Base-by-base conservation (phyloP, 1,140 invertebrate genomes). In the Drosophila ogumai region DNA sequence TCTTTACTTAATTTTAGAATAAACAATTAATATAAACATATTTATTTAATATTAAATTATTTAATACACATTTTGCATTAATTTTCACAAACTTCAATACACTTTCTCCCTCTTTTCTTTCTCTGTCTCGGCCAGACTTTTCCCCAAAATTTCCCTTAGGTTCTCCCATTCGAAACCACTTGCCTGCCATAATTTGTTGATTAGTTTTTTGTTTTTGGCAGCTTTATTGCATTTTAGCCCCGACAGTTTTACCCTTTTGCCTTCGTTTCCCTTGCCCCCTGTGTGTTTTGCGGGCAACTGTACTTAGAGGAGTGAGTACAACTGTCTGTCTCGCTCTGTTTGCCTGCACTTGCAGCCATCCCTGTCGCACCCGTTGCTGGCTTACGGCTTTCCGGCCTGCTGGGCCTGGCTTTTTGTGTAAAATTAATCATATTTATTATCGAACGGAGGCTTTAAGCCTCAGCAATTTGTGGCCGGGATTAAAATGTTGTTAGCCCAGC, bases 381-480 rank as follows among this genome's bases (percentile, higher is more conserved):
- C 17, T 22, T 22, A 38, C 46, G 28, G 40, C 47, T 69, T 69
- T 67, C 41, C 66, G 64, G 64, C 59, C 31, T 59, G 28, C 50
- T 65, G 19, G 55, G 40, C 34, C 52, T 43, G 63, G 40, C 63
- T 60, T 54, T 60, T 34, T 61, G 25, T 74, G 58, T 73, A 82
- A 82, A 82, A 82, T 87, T 76, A 87, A 87, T 82, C 79, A 87
- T 76, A 87, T 87, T 82, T 82, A 86, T 82, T 88, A 73, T 79
- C 50, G 54, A 72, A 75, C 25, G 15, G 46, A 43, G 50, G 59
- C 54, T 79, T 60, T 82, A 75, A 79, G 82, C 82, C 82, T 61
- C 75, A 72, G 72, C 82, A 79, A 87, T 86, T 86, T 87, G 82
- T 82, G 79, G 79, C 61, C 82, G 15, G 56, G 82, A 68, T 82